A percentile compares a stretch with the other conserved stretches of the same genome.
Conservation (phyloP, 2,797 vertebrate species). For the Telmatherina bonti region DNA sequence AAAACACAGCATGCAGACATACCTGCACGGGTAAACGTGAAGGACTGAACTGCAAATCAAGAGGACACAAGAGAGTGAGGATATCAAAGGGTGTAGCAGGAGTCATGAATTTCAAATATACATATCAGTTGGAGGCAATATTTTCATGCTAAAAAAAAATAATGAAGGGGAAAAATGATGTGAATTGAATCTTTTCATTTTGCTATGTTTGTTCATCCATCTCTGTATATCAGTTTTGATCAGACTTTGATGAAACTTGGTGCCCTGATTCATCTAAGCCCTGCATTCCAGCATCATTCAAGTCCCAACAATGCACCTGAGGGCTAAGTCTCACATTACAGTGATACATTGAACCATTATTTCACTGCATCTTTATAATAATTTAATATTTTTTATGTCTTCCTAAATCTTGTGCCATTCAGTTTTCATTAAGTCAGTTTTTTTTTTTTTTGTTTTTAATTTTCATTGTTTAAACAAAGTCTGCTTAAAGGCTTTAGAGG, state of each 20-base stretch:
- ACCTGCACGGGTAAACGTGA: constrained; percentile 90
- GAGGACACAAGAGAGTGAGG: constrained; percentile 11
- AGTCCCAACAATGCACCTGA: constrained; percentile 30
- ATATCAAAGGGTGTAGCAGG: constrained; percentile 9
- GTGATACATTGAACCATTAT: constrained; percentile 38
- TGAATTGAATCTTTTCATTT: constrained; percentile 11
- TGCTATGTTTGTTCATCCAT: constrained; percentile 37
- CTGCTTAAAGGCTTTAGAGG: not conserved
- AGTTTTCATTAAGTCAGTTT: not conserved
- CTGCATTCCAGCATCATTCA: constrained; percentile 27
- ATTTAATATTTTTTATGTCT: not conserved
- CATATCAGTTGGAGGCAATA: not conserved
- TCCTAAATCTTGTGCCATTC: not conserved
- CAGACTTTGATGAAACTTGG: constrained; percentile 24
- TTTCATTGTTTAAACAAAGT: not conserved
- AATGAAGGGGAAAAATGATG: constrained; percentile 1
- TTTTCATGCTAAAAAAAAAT: not conserved
- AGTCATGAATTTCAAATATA: not conserved
- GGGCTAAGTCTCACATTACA: constrained; percentile 37
- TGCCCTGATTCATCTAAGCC: constrained; percentile 5
- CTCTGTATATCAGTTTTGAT: constrained; percentile 18
- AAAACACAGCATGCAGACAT: constrained; percentile 48
- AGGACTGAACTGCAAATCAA: constrained; percentile 88
- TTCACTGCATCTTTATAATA: constrained; percentile 3
- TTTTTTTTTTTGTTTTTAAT: not conserved